These are phyloP conservation scores for Clarias laeviceps DNA, from an alignment of 2,797 vertebrate genomes.

Conservation along the genomic window DNA sequence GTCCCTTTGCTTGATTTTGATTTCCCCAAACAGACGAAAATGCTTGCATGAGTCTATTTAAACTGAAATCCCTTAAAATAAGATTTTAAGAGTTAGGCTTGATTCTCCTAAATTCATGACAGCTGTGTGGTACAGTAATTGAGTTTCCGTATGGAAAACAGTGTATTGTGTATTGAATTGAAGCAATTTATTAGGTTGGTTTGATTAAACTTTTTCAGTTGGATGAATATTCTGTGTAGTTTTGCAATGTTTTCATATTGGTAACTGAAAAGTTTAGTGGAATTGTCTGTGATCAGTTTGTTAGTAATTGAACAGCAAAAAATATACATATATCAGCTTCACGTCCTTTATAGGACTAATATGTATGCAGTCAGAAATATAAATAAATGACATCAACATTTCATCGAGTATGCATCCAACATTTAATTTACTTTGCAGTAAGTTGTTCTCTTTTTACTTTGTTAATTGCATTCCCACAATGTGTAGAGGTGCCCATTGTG, in stretches of 20 bases:
- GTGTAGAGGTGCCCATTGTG: background rate
- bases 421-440: background rate
- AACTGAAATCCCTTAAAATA: background rate
- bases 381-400: background rate
- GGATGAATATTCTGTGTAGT: background rate
- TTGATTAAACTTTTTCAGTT: background rate
- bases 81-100: background rate
- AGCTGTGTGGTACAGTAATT: background rate
- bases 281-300: background rate
- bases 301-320: background rate
- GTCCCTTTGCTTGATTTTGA: background rate
- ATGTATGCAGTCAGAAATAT: background rate
- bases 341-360: background rate
- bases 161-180: background rate
- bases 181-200: background rate
- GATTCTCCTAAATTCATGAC: background rate
- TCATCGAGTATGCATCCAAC: background rate
- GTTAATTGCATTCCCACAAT: background rate
- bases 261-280: background rate
- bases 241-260: background rate
- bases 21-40: background rate
- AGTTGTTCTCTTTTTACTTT: background rate
- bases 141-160: background rate
- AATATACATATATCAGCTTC: too few species aligned
- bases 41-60: background rate